phyloP scores from a whole-genome alignment of 1,140 invertebrate genomes.

The Penaeus indicus region DNA sequence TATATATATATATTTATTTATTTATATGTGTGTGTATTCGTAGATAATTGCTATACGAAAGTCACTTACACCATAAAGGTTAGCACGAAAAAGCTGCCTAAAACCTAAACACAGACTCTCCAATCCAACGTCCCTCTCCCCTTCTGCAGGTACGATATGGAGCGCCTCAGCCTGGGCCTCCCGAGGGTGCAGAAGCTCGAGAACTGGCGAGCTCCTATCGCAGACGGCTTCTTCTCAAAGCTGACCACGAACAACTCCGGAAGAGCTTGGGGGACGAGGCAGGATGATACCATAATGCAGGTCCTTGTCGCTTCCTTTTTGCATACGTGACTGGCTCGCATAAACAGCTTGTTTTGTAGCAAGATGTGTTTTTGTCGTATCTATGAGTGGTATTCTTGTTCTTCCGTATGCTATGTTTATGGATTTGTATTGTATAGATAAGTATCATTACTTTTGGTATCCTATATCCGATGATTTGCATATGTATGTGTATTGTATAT shows the following conservation, averaged over 20 bases:
- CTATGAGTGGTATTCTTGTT: background rate
- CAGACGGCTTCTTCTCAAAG: slow-evolving; percentile 52
- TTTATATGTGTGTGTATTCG: too few species aligned
- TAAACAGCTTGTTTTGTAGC: too few species aligned
- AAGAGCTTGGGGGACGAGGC: slow-evolving; percentile 37
- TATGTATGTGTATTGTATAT: too few species aligned
- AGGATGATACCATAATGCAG: slow-evolving; percentile 35
- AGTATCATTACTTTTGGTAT: too few species aligned
- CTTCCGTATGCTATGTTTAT: background rate
- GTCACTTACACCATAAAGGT: too few species aligned
- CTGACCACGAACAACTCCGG: slow-evolving; percentile 50
- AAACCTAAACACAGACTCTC: background rate
- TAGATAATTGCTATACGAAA: too few species aligned
- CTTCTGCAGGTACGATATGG: slow-evolving; percentile 63
- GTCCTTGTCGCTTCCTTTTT: background rate
- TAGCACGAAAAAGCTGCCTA: too few species aligned
- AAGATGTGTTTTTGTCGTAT: background rate
- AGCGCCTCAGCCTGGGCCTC: slow-evolving; percentile 65
- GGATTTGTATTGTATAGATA: background rate
- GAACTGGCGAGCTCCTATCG: slow-evolving; percentile 36
- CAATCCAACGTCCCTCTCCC: background rate
- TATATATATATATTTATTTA: too few species aligned
- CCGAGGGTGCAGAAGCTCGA: slow-evolving; percentile 44
- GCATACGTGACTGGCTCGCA: too few species aligned
- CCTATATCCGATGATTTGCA: too few species aligned